Evolutionary conservation across 2,113 vertebrate species (phyloP).

Genomic region (Paradoxurus hermaphroditus): DNA sequence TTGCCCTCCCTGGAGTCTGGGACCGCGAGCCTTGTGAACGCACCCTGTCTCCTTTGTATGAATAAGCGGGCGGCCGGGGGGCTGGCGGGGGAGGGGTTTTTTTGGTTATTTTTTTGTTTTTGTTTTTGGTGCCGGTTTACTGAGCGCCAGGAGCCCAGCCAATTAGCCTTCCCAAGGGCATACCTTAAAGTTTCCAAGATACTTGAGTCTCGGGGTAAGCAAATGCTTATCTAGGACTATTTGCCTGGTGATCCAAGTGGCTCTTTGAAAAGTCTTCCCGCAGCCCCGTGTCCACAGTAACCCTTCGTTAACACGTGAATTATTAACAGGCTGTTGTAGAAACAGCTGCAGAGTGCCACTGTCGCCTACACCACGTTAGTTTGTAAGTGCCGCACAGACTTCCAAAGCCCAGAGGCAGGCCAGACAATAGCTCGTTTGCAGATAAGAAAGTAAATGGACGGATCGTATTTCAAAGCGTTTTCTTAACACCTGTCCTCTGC

Average conservation of each 20-base stretch:
- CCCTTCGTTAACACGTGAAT: neutral
- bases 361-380: neutral
- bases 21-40: fast-evolving
- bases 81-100: too few relatives aligned
- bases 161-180: neutral
- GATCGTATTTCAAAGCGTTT: constrained; percentile 53
- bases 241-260: neutral
- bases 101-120: too few relatives aligned
- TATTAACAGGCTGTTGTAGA: constrained; percentile 2
- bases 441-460: neutral
- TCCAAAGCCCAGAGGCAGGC: neutral
- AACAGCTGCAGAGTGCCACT: neutral
- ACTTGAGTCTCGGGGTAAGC: neutral
- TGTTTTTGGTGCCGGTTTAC: too few relatives aligned
- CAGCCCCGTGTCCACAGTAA: neutral
- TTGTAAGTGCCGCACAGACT: neutral
- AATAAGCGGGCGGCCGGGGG: too few relatives aligned
- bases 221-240: neutral
- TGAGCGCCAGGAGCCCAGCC: neutral
- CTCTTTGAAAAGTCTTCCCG: neutral
- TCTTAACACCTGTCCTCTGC: neutral
- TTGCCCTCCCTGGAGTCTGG: neutral
- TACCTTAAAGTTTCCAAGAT: neutral
- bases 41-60: neutral
- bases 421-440: neutral